Percentiles rank a stretch among this genome's conserved stretches.
These are phyloP conservation scores for Caenorhabditis angaria DNA, from an alignment of 2,888 invertebrate genomes.

Conservation along the genomic window DNA sequence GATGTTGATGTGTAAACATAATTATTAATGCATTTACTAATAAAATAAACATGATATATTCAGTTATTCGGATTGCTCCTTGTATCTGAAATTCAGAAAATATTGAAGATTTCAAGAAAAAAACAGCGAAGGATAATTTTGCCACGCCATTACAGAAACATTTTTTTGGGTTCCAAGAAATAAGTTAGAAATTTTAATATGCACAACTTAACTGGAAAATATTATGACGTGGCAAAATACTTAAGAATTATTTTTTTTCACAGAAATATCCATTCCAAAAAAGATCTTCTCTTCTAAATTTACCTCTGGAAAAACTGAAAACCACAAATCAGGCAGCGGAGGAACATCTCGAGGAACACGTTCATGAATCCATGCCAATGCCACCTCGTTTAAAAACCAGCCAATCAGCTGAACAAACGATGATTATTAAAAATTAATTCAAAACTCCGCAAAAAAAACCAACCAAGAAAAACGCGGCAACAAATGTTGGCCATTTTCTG, in stretches of 20 bases:
- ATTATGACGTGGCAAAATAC: no score
- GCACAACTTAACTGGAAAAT: no score
- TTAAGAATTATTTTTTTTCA: no score
- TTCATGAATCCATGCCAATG: slow-evolving; percentile 70
- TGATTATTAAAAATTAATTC: neutral
- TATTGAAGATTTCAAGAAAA: no score
- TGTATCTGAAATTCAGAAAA: slow-evolving; percentile 37
- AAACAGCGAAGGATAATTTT: no score
- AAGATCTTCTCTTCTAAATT: neutral
- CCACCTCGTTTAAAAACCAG: slow-evolving; percentile 64
- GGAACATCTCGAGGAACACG: slow-evolving; percentile 59
- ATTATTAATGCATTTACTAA: slow-evolving; percentile 53
- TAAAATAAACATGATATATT: slow-evolving; percentile 66
- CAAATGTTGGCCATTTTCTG: slow-evolving; percentile 51
- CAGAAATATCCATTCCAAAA: no score
- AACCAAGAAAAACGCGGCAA: slow-evolving; percentile 48
- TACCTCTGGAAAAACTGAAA: slow-evolving; percentile 65
- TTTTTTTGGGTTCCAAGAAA: no score
- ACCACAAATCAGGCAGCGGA: slow-evolving; percentile 70
- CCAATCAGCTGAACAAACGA: slow-evolving; percentile 50
- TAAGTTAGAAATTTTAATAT: no score
- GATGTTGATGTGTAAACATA: slow-evolving; percentile 61
- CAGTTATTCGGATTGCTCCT: slow-evolving; percentile 62
- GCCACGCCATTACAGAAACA: no score
- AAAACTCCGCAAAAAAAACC: slow-evolving; percentile 3